Conservation (phyloP, 2,888 invertebrate species). For the Himalopsyche japonica region DNA sequence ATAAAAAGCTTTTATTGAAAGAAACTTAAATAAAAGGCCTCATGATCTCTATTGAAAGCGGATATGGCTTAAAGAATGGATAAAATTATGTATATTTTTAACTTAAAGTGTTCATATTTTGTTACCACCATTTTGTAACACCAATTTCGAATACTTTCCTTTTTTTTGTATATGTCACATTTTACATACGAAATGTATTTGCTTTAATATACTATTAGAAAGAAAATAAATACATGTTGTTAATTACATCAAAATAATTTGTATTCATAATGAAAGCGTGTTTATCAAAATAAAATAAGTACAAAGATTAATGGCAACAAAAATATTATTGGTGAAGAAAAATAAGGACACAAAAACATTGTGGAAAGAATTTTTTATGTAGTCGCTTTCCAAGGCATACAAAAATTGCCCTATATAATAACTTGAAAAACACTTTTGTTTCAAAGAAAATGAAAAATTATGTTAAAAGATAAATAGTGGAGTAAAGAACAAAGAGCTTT, state of each 20-base stretch:
- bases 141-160: too few species aligned
- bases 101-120: too few species aligned
- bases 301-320: background rate
- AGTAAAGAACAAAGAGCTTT: background rate
- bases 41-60: too few species aligned
- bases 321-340: background rate
- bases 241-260: background rate
- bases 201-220: background rate
- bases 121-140: too few species aligned
- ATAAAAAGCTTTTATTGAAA: too few species aligned
- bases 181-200: too few species aligned
- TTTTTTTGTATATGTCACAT: too few species aligned
- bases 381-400: background rate
- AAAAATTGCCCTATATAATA: background rate
- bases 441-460: slow-evolving; percentile 14
- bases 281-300: background rate
- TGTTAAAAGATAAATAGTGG: slow-evolving; percentile 16
- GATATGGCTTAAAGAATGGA: too few species aligned
- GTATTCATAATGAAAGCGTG: background rate
- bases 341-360: background rate
- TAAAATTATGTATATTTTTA: too few species aligned
- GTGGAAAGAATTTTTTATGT: background rate
- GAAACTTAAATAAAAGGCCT: too few species aligned
- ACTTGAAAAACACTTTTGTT: slow-evolving; percentile 7
- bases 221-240: background rate